Evolutionary conservation across 2,888 invertebrate species (phyloP).

Genomic region (Idaea aversata): DNA sequence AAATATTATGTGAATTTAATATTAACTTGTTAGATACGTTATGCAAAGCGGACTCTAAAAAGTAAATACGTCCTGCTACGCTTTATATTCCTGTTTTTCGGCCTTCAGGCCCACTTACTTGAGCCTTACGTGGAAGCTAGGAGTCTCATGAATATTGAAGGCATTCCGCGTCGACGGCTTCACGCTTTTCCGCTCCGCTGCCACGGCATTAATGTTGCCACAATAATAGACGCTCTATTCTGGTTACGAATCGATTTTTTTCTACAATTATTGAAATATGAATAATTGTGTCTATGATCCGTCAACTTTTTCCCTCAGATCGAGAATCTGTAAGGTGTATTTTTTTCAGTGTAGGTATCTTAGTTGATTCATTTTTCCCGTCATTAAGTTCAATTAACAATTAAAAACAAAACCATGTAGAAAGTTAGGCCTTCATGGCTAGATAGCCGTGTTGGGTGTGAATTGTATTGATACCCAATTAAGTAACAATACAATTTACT

Average conservation of each 20-base stretch:
- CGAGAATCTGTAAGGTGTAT: too few relatives aligned
- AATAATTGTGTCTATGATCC: too few relatives aligned
- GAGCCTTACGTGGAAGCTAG: constrained; percentile 45
- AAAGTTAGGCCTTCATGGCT: too few relatives aligned
- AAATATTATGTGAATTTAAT: constrained; percentile 2
- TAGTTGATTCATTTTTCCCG: too few relatives aligned
- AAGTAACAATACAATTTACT: too few relatives aligned
- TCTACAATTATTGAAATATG: too few relatives aligned
- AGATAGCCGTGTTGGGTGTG: too few relatives aligned
- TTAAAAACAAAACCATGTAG: too few relatives aligned
- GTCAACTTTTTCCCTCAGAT: too few relatives aligned
- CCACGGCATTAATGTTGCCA: constrained; percentile 52
- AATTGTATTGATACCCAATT: too few relatives aligned
- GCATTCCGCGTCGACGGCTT: constrained; percentile 41
- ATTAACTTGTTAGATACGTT: constrained; percentile 7
- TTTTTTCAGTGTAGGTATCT: too few relatives aligned
- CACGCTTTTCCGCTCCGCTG: constrained; percentile 46
- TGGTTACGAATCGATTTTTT: constrained; percentile 31
- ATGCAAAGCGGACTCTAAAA: constrained; percentile 22
- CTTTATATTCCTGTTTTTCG: constrained; percentile 27
- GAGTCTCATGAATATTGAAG: constrained; percentile 73
- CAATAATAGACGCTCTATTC: constrained; percentile 55
- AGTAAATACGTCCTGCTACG: constrained; percentile 24
- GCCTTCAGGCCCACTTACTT: constrained; percentile 37
- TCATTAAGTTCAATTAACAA: too few relatives aligned